A percentile compares a stretch with the other conserved stretches of the same genome.
Conservation (phyloP, 2,888 invertebrate species). For the Platerodrilus igneus region DNA sequence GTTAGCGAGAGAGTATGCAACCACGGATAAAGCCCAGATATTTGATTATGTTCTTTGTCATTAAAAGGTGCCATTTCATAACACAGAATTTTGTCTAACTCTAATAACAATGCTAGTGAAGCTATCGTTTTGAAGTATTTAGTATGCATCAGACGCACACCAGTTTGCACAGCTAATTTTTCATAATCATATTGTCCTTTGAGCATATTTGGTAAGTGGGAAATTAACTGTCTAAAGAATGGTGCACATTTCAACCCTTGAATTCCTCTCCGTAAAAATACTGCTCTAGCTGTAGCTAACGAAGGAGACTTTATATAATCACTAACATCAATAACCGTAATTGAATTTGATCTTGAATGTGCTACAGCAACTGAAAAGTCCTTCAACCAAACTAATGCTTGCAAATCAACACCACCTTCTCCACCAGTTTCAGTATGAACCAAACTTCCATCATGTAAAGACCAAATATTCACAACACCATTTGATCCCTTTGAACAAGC, state of each 20-base stretch:
- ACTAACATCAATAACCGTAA: conserved; percentile 47
- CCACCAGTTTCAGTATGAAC: conserved; percentile 53
- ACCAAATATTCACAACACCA: conserved; percentile 57
- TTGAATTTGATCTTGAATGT: conserved; percentile 53
- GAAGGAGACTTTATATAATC: conserved; percentile 47
- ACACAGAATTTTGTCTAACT: conserved; percentile 53
- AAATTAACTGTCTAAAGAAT: conserved; percentile 50
- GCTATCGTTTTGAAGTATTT: conserved; percentile 56
- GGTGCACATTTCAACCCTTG: conserved; percentile 53
- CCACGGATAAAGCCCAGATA: conserved; percentile 55
- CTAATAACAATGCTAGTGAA: conserved; percentile 52
- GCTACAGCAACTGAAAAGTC: conserved; percentile 51
- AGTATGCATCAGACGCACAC: conserved; percentile 57
- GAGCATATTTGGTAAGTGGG: conserved; percentile 51
- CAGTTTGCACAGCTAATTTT: conserved; percentile 54
- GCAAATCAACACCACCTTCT: conserved; percentile 49
- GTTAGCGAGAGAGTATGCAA: conserved; percentile 53
- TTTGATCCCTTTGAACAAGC: conserved; percentile 49
- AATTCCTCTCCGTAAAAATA: conserved; percentile 52
- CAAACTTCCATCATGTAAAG: conserved; percentile 54
- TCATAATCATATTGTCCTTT: conserved; percentile 54
- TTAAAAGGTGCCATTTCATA: conserved; percentile 50
- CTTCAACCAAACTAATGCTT: conserved; percentile 52
- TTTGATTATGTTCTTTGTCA: conserved; percentile 38
- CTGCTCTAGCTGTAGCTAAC: conserved; percentile 50